A percentile compares a stretch with the other conserved stretches of the same genome.
phyloP scores from a whole-genome alignment of 2,797 vertebrate species.

The Liasis olivaceus region DNA sequence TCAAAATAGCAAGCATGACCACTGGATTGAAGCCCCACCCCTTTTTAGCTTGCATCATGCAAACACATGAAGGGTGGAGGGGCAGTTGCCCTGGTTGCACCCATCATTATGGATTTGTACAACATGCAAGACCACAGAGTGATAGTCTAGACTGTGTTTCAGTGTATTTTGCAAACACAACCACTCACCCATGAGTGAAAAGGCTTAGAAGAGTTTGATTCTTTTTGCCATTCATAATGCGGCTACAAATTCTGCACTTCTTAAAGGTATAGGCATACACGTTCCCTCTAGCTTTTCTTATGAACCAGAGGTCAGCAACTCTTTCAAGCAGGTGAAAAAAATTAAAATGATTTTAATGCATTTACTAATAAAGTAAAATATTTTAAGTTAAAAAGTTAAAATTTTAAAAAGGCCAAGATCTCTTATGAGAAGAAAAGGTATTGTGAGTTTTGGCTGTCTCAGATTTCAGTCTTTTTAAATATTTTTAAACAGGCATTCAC shows the following conservation, averaged over 20 bases:
- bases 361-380: neutral
- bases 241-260: neutral
- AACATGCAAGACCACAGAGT: neutral
- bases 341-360: neutral
- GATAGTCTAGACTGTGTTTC: neutral
- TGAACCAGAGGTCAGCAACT: neutral
- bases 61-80: neutral
- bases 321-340: neutral
- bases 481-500: neutral
- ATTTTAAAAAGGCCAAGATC: neutral
- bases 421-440: neutral
- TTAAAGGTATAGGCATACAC: neutral
- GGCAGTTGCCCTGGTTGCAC: neutral
- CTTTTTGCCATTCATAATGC: neutral
- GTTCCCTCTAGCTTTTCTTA: neutral
- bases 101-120: neutral
- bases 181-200: neutral
- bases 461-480: neutral
- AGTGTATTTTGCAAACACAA: neutral
- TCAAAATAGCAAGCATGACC: neutral
- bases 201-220: neutral
- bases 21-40: neutral
- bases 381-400: neutral
- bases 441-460: neutral
- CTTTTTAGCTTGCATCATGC: neutral